These are phyloP conservation scores for Rhea pennata DNA, from an alignment of 2,113 vertebrate genomes.

Conservation along the genomic window DNA sequence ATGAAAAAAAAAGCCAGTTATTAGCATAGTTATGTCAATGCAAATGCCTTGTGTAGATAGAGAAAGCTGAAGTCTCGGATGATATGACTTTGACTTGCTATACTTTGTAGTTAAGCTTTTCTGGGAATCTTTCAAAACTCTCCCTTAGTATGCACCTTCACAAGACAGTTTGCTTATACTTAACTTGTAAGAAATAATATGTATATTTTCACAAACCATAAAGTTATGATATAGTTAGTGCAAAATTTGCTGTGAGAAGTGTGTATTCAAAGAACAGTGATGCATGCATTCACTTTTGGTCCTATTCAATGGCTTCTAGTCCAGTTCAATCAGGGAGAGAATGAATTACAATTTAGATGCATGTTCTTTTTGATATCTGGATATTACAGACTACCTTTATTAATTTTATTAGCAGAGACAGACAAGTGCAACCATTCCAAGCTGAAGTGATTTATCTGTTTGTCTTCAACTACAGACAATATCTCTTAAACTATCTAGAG, in stretches of 20 bases:
- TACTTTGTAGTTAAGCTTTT: neutral
- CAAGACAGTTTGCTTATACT: neutral
- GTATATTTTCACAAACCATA: neutral
- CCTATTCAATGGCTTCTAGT: neutral
- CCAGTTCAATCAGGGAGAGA: neutral
- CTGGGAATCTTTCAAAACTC: neutral
- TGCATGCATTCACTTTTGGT: neutral
- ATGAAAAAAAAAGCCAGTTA: neutral
- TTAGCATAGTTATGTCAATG: neutral
- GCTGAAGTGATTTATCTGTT: neutral
- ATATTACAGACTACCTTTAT: neutral
- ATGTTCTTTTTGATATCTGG: neutral
- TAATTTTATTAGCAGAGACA: neutral
- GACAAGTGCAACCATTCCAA: neutral
- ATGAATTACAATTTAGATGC: neutral
- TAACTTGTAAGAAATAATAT: neutral
- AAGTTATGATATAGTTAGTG: neutral
- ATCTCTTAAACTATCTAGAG: neutral
- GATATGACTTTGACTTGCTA: neutral
- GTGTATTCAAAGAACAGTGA: fast-evolving
- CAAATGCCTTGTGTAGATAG: neutral
- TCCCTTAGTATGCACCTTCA: neutral
- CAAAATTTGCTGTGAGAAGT: neutral
- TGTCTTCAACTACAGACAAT: neutral
- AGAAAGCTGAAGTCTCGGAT: neutral